Evolutionary conservation across 1,140 invertebrate species (phyloP).

Genomic region (Homarus americanus): DNA sequence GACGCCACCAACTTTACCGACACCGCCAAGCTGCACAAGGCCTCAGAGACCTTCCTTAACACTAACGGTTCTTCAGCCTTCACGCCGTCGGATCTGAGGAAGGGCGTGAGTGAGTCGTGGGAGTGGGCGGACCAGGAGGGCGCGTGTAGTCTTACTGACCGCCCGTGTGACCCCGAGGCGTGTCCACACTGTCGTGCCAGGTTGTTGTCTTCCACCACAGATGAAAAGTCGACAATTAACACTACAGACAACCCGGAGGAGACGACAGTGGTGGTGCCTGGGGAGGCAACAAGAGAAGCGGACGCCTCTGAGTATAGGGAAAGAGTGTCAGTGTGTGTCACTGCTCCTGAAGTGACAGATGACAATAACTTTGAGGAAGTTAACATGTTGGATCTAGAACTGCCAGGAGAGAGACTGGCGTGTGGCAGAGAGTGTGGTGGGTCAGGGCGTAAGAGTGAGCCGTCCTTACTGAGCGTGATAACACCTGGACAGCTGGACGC

Average conservation of each 20-base stretch:
- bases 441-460: neutral
- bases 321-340: neutral
- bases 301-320: neutral
- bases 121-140: constrained; percentile 62
- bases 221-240: neutral
- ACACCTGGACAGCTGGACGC: constrained; percentile 21
- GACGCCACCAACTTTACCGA: neutral
- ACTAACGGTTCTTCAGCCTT: constrained; percentile 32
- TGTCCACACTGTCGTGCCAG: constrained; percentile 37
- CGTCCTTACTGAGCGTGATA: neutral
- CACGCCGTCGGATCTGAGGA: constrained; percentile 38
- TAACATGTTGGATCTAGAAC: neutral
- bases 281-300: neutral
- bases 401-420: neutral
- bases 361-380: neutral
- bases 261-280: neutral
- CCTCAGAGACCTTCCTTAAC: neutral
- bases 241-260: neutral
- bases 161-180: constrained; percentile 29
- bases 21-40: neutral
- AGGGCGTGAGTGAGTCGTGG: constrained; percentile 46
- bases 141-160: constrained; percentile 47
- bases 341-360: neutral
- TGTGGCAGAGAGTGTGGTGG: neutral
- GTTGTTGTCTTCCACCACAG: neutral